Evolutionary conservation across 2,113 vertebrate species (phyloP).

Genomic region (Salvelinus sp.): DNA sequence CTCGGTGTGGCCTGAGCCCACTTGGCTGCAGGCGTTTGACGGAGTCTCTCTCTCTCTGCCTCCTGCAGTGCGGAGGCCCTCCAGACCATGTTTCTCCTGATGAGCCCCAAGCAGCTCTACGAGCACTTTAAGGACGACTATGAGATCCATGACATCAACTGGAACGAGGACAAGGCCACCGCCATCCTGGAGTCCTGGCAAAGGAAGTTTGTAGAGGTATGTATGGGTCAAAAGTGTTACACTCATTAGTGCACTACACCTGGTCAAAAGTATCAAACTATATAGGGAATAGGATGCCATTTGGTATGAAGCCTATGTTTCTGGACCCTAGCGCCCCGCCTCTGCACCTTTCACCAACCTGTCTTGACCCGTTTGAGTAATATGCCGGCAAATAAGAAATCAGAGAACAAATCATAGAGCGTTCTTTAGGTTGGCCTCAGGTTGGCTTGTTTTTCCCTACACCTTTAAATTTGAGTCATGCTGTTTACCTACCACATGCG

Average conservation of each 20-base stretch:
- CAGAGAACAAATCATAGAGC: neutral
- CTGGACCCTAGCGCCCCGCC: too few relatives aligned
- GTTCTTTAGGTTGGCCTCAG: neutral
- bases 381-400: neutral
- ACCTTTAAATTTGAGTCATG: neutral
- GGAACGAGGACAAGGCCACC: slow-evolving; percentile 92
- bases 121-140: slow-evolving; percentile 98
- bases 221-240: neutral
- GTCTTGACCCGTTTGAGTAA: neutral
- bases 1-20: neutral
- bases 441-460: neutral
- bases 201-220: slow-evolving; percentile 95
- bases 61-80: slow-evolving; percentile 90
- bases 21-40: neutral
- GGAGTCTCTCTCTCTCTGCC: neutral
- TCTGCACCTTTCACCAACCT: neutral
- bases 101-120: slow-evolving; percentile 96
- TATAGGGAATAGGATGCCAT: neutral
- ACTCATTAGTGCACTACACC: too few relatives aligned
- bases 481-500: slow-evolving; percentile 8
- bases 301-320: too few relatives aligned
- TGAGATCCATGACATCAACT: slow-evolving; percentile 97
- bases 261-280: too few relatives aligned
- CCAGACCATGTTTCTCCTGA: slow-evolving; percentile 96
- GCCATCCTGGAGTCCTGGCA: slow-evolving; percentile 96